Conservation (phyloP, 2,888 invertebrate species). For the Hypsopygia costalis region DNA sequence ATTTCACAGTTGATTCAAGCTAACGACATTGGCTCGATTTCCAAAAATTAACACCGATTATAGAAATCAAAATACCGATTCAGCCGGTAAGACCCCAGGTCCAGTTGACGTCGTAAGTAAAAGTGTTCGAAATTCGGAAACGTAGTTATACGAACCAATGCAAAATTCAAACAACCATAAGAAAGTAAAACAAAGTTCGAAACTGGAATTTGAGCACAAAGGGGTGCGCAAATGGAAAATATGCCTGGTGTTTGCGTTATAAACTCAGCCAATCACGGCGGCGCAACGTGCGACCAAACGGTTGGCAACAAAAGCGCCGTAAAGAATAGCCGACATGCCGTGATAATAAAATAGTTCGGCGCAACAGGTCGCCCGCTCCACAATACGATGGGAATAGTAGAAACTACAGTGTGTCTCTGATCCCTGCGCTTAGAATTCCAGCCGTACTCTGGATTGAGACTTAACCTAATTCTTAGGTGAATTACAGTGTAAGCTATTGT, state of each 20-base stretch:
- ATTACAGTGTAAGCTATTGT: conserved; percentile 8
- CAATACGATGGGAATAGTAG: conserved; percentile 61
- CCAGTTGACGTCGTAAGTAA: too few relatives aligned
- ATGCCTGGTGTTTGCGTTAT: conserved; percentile 59
- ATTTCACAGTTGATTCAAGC: too few relatives aligned
- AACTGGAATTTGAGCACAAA: conserved; percentile 21
- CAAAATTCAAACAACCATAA: conserved; percentile 6
- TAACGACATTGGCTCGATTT: too few relatives aligned
- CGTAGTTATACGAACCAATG: not conserved
- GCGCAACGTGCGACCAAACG: conserved; percentile 67
- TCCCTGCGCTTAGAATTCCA: conserved; percentile 17
- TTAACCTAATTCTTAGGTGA: conserved; percentile 12
- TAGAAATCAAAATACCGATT: too few relatives aligned
- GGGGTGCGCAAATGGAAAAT: conserved; percentile 51
- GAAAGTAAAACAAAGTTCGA: conserved; percentile 2
- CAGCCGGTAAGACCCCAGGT: too few relatives aligned
- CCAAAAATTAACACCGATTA: too few relatives aligned
- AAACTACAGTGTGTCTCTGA: conserved; percentile 40
- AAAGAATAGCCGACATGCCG: conserved; percentile 76
- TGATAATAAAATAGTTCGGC: conserved; percentile 76
- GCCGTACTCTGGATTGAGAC: conserved; percentile 7
- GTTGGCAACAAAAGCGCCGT: conserved; percentile 72
- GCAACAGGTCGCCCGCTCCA: conserved; percentile 70
- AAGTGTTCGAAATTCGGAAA: too few relatives aligned
- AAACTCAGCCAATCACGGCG: conserved; percentile 66